These are phyloP conservation scores for Drosophila diplacantha DNA, from an alignment of 2,888 invertebrate species.

Conservation along the genomic window DNA sequence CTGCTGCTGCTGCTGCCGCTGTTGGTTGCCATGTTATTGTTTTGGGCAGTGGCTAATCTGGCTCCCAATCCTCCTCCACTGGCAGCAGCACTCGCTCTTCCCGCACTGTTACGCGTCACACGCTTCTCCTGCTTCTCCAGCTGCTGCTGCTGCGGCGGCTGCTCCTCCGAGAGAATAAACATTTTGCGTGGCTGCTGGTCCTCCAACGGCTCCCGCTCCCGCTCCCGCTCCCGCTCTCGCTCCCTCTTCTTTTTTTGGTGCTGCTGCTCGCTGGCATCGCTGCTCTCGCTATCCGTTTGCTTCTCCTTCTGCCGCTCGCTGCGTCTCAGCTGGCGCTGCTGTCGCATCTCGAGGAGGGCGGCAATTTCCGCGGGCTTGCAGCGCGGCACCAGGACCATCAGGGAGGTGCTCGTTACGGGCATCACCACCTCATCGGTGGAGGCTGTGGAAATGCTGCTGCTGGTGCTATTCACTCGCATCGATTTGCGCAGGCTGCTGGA, in stretches of 20 bases:
- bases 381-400: constrained; percentile 54
- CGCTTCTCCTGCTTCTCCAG: constrained; percentile 51
- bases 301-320: constrained; percentile 59
- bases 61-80: constrained; percentile 21
- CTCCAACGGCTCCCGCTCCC: constrained; percentile 26
- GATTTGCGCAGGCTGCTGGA: constrained; percentile 72
- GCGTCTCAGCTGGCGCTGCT: constrained; percentile 59
- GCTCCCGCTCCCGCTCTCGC: constrained; percentile 3
- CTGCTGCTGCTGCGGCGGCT: constrained; percentile 15
- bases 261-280: constrained; percentile 58
- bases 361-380: constrained; percentile 47
- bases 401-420: constrained; percentile 14
- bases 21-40: constrained; percentile 39
- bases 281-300: constrained; percentile 30
- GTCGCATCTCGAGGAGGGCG: constrained; percentile 44
- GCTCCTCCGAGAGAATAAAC: constrained; percentile 18
- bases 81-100: constrained; percentile 31
- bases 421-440: constrained; percentile 70
- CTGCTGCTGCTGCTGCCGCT: constrained; percentile 32
- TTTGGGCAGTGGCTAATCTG: constrained; percentile 43
- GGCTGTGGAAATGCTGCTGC: constrained; percentile 76
- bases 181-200: constrained; percentile 36
- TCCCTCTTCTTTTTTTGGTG: constrained; percentile 18
- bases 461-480: constrained; percentile 76
- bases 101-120: constrained; percentile 66